Percentiles rank a stretch among this genome's conserved stretches.
phyloP scores from a whole-genome alignment of 2,113 vertebrate species.

The Tympanuchus pallidicinctus region DNA sequence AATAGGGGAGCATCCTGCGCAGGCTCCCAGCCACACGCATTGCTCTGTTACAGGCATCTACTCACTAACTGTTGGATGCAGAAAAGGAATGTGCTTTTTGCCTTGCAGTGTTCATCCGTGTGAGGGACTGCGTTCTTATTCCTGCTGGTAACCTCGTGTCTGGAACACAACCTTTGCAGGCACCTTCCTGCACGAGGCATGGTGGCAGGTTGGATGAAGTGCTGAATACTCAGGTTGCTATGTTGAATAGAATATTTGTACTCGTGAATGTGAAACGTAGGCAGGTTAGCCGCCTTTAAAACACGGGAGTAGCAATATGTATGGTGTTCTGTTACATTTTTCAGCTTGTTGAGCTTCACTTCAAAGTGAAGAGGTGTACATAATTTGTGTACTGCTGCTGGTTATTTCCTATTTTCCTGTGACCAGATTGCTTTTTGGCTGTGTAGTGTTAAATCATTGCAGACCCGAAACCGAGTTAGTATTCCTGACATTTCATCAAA shows the following conservation, averaged over 20 bases:
- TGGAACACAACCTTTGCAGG: not conserved
- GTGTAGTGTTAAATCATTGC: not conserved
- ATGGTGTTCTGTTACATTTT: not conserved
- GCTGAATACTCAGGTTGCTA: not conserved
- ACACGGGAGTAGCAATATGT: not conserved
- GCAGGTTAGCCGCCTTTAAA: conserved; percentile 3
- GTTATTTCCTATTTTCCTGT: not conserved
- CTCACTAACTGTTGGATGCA: not conserved
- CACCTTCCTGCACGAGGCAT: not conserved
- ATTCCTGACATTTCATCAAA: conserved; percentile 58
- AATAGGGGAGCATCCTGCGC: not conserved
- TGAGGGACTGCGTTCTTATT: not conserved
- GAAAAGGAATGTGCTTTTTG: not conserved
- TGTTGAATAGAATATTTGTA: not conserved
- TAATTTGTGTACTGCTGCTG: not conserved
- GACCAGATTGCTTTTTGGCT: conserved; percentile 30
- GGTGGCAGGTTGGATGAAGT: not conserved
- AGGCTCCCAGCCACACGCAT: not conserved
- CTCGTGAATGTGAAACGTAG: not conserved
- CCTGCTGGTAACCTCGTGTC: not conserved
- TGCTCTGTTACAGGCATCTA: not conserved
- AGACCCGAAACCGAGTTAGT: not conserved
- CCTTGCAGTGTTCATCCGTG: not conserved
- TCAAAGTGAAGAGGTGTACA: not conserved
- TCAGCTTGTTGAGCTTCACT: not conserved